Evolutionary conservation across 1,140 invertebrate genomes (phyloP), one percentile per base, ranked within the genome.

Genomic region (Leguminivora glycinivorella): DNA sequence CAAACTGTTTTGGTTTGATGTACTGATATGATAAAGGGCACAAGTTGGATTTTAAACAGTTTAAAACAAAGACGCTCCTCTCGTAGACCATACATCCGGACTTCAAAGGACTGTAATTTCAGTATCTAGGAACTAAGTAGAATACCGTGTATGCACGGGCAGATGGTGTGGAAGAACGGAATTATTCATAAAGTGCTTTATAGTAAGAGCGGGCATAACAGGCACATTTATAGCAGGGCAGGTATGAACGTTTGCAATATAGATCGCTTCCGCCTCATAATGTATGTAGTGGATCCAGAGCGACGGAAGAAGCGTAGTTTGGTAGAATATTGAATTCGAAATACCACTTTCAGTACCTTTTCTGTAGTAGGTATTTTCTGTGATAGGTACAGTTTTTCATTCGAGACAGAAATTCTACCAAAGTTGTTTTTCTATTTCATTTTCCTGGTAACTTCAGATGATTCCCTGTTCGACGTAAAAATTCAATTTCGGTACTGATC

Each of bases 211-310:
- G 58, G 58, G 58, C 26, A 63, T 31, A 63, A 63, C 58, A 63
- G 25, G 26, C 26, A 31, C 58, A 34, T 63, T 63, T 63, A 63
- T 63, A 63, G 58, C 29, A 63, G 26, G 25, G 58, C 58, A 63
- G 58, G 26, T 63, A 63, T 63, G 58, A 63, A 63, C 58, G 58
- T 31, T 63, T 63, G 58, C 58, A 63, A 63, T 63, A 63, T 63
- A 63, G 58, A 63, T 63, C 58, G 58, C 58, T 63, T 63, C 58
- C 58, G 58, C 26, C 58, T 29, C 58, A 63, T 63, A 63, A 63
- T 63, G 26, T 63, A 63, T 63, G 58, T 63, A 63, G 58, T 31
- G n/a, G 58, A 63, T 52, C 47, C 19, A 22, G 25, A 63, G 47
- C 17, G 9, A 47, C 19, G 67, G 67, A 68, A 40, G 67, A 34